phyloP scores from a whole-genome alignment of 2,113 vertebrate genomes.

The zebrafish (Danio rerio) region DNA sequence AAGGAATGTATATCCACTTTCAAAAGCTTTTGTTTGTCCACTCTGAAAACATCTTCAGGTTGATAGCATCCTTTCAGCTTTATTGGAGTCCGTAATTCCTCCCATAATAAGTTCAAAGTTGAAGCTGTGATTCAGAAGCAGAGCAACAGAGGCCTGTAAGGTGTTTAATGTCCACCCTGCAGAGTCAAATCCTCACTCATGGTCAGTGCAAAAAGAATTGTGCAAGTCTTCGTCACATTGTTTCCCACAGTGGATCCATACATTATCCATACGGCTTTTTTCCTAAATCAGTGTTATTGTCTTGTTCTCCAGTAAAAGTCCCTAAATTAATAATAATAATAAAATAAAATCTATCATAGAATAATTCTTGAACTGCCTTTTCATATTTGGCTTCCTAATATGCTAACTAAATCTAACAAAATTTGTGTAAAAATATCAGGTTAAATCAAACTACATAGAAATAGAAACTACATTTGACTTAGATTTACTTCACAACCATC shows the following conservation, averaged over 20 bases:
- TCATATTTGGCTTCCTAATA: no score
- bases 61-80: background rate
- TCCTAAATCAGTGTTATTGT: background rate
- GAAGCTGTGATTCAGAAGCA: constrained; percentile 10
- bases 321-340: background rate
- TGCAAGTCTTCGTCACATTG: constrained; percentile 11
- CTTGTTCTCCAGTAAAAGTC: background rate
- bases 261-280: background rate
- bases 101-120: background rate
- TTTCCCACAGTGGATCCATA: background rate
- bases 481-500: no score
- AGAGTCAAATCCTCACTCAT: constrained; percentile 1
- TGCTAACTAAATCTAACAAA: no score
- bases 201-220: constrained; percentile 52
- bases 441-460: no score
- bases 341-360: no score
- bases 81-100: background rate
- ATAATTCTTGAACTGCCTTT: no score
- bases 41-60: no score
- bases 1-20: constrained; percentile 8
- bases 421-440: no score
- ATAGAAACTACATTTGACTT: no score
- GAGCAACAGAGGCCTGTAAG: background rate
- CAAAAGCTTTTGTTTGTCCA: background rate
- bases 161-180: background rate